Conservation (phyloP, 2,797 vertebrate species). For the Cynopterus sphinx region DNA sequence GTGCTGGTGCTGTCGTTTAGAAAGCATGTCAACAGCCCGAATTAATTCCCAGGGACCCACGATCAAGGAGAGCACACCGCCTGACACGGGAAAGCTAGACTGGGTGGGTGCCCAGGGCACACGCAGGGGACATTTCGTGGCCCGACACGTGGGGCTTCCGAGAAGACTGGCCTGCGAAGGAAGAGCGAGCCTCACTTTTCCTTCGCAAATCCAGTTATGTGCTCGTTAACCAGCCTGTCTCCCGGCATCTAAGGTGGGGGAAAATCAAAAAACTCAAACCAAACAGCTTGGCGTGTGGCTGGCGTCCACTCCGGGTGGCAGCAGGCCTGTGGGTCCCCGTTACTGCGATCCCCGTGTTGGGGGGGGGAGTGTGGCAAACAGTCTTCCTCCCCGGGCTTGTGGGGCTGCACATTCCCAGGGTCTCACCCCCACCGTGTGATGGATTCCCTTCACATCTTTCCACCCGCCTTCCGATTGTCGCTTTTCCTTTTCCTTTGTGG, state of each 20-base stretch:
- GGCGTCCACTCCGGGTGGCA: not conserved
- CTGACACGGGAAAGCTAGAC: conserved; percentile 67
- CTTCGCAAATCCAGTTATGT: conserved; percentile 48
- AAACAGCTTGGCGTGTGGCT: not conserved
- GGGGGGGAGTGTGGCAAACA: rapidly evolving
- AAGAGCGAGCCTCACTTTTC: conserved; percentile 64
- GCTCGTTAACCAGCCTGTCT: conserved; percentile 71
- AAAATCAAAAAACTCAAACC: conserved; percentile 39
- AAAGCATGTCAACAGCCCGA: conserved; percentile 79
- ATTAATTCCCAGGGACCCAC: conserved; percentile 77
- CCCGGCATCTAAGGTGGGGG: conserved; percentile 40
- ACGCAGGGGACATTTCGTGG: conserved; percentile 76
- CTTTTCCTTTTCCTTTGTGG: not conserved
- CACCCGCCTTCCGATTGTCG: not conserved
- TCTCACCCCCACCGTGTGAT: not conserved
- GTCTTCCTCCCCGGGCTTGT: not conserved
- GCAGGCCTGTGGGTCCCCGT: rapidly evolving
- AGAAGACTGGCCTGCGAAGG: conserved; percentile 76
- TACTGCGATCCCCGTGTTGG: too few relatives aligned
- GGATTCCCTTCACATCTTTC: not conserved
- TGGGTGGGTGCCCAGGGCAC: conserved; percentile 72
- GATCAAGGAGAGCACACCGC: not conserved
- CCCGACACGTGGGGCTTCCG: conserved; percentile 70
- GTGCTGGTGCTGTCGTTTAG: conserved; percentile 69
- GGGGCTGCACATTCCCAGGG: not conserved